phyloP scores from a whole-genome alignment of 1,140 invertebrate genomes.

The Ceratosolen fusciceps region DNA sequence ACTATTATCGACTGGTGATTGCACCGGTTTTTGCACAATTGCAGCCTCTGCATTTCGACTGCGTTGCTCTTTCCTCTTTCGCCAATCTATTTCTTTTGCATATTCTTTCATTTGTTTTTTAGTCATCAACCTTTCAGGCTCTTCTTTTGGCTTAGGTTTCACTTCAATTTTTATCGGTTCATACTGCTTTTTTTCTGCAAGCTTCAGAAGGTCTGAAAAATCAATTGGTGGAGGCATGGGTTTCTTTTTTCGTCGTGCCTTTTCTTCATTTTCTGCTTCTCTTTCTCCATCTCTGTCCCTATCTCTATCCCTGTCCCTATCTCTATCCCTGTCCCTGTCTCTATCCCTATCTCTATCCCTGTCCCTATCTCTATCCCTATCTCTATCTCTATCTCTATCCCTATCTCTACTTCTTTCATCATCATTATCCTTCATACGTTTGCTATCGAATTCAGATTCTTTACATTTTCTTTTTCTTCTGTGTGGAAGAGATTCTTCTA shows the following conservation, averaged over 20 bases:
- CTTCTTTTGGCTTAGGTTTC: conserved; percentile 74
- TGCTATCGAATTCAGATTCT: conserved; percentile 47
- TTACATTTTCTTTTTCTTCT: conserved; percentile 75
- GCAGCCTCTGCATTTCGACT: conserved; percentile 31
- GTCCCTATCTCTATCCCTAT: conserved; percentile 48
- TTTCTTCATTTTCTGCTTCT: conserved; percentile 67
- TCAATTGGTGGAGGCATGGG: conserved; percentile 80
- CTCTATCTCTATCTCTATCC: conserved; percentile 49
- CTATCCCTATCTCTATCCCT: conserved; percentile 52
- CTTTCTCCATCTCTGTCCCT: conserved; percentile 51
- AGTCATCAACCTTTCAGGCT: conserved; percentile 81
- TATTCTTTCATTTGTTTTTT: conserved; percentile 84
- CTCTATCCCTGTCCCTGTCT: conserved; percentile 60
- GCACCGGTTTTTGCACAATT: conserved; percentile 18
- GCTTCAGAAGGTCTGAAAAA: conserved; percentile 81
- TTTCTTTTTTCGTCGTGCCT: conserved; percentile 74
- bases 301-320: conserved; percentile 46
- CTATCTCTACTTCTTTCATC: no score
- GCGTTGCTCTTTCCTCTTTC: conserved; percentile 70
- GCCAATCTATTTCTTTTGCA: conserved; percentile 74
- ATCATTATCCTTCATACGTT: conserved; percentile 42
- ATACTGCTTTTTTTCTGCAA: conserved; percentile 87
- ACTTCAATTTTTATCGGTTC: conserved; percentile 80
- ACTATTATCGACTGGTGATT: conserved; percentile 29
- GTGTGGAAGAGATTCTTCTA: conserved; percentile 80